Evolutionary conservation across 2,888 invertebrate genomes (phyloP), one percentile per base, ranked within the genome.

Genomic region (Graphium colonna): DNA sequence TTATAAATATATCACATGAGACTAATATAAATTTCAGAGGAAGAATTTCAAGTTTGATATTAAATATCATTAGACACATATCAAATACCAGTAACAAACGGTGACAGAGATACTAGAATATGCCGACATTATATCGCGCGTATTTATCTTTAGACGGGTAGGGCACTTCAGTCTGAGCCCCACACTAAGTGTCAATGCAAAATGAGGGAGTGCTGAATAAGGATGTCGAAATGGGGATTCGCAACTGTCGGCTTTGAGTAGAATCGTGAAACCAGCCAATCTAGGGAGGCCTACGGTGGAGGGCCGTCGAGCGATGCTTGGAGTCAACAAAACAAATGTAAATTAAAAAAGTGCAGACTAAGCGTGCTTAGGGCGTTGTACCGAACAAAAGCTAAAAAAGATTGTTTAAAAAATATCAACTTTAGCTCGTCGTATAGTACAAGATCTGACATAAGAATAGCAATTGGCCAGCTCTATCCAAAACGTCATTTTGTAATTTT

Each of bases 201-300:
- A 39, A 31, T 50, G 39, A 39, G 44, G 51, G 51, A 12, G 51
- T 40, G 16, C 44, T 45, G 44, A 51, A 31, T 45, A 33, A 13
- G n/a, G 31, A 44, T 45, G 51, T 40, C 51, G 45, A 45, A 51
- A 51, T 39, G 51, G 40, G 51, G 45, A 43, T 41, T 41, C 15
- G 43, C 45, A 39, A 40, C 45, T 38, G 3, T n/a, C 36, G 44
- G 40, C 45, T 51, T 51, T 48, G 47, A 48, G 47, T 15, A 28
- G 45, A 18, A 31, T 44, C 51, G 39, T 17, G 15, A 10, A 13
- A 38, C 38, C n/a, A 36, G 51, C 40, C 51, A 51, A 51, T 51
- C 44, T 40, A 40, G 12, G 17, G 7, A 18, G 49, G 17, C 16
- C 41, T 28, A 10, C 26, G 13, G 26, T 39, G 21, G 38, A 21